Evolutionary conservation across 2,888 invertebrate species (phyloP), one percentile per base, ranked within the genome.

Genomic region (Colostygia pectinataria): DNA sequence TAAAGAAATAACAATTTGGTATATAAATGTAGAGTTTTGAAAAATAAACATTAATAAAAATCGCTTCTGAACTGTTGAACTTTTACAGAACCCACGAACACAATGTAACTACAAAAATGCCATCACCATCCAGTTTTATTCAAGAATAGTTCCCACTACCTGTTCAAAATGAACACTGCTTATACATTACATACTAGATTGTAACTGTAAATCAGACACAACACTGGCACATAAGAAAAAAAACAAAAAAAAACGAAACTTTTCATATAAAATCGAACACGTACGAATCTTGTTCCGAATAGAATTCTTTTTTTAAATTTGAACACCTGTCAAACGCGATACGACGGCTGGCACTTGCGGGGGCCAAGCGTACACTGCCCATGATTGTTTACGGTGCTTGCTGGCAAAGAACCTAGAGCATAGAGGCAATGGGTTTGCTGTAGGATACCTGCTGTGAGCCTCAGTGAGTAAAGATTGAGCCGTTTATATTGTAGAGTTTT

Each of bases 361-460:
- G 77, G 84, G 75, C 78, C 82, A 77, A 72, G 64, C 74, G 80
- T 68, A 73, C 66, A 90, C 89, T 90, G 87, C 69, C 75, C 73
- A 74, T 71, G 66, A 83, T 81, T 90, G 88, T 89, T 89, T 89
- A 88, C 87, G 76, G 79, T 78, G 74, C 71, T 77, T 63, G 63
- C 45, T 41, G 59, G 51, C 84, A 85, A 70, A 85, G 83, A 85
- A 47, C 59, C 57, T 61, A 51, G 47, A 39, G 23, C 32, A 53
- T 42, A 59, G 34, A 52, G 40, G 50, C 43, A 51, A 49, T 55
- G 52, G 55, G 44, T 36, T 25, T 9, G 14, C 58, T 65, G 53
- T 51, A 71, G 57, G 65, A 55, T 62, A 56, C 9, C 5, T 42
- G 10, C 2, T 12, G 14, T 7, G 12, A 50, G 63, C 57, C 64